Base-by-base conservation (phyloP, 2,113 vertebrate species). In the Holacanthus passer region DNA sequence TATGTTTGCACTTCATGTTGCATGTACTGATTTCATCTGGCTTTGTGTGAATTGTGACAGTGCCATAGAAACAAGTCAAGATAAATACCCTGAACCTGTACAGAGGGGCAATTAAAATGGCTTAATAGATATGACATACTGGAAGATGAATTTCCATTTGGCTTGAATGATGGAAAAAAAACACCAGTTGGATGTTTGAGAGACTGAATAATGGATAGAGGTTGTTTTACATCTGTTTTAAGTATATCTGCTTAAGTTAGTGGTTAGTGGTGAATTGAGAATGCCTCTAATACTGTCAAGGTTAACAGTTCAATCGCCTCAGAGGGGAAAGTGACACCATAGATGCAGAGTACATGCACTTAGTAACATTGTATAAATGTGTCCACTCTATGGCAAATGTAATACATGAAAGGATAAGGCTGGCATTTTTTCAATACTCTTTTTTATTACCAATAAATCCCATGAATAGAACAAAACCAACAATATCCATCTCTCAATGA, bases 101-200 rank as follows among this genome's bases (percentile, higher is more conserved):
- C 91, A 89, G 89, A 92, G 84, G 81, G 87, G 91, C 93, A 92
- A 92, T 95, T 94, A 94, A 94, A 94, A 91, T 60, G 84, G 88
- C 81, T 93, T 94, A 90, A 94, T 94, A 94, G 89, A 92, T 91
- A 93, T 91, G 92, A 91, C 89, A 94, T 83, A 89, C 83, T 93
- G 83, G 87, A 88, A 88, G 88, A 90, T 89, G 83, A 89, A 93
- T 93, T 94, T 94, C 89, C 87, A 88, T 91, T 92, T 92, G 89
- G 89, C 77, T 69, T 67, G 79, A 85, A 73, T 79, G 67, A 70
- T 52, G 83, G 73, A 67, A 92, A 88, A n/a, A 84, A 52, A 71
- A 60, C 55, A 79, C 32, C 22, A n/a, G 31, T 41, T 32, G 71
- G 67, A 79, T 76, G 64, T 77, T 84, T 67, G 64, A 82, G 77